Conservation (phyloP, 1,140 invertebrate species). For the Drosophila sturtevanti region DNA sequence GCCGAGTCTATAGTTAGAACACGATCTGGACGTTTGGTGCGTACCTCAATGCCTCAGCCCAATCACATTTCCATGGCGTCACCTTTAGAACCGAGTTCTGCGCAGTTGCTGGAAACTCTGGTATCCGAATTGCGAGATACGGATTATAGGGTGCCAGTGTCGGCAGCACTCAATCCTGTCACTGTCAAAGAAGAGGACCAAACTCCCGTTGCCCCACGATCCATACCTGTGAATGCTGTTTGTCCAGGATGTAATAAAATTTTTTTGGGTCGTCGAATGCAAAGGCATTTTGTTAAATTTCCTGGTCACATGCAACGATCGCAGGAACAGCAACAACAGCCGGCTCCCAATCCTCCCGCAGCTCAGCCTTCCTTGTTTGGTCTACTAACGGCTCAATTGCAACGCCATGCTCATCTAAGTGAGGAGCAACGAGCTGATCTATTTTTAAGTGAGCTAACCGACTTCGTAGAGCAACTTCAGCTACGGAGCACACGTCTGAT, state of each 20-base stretch:
- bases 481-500: conserved; percentile 74
- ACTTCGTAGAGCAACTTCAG: conserved; percentile 76
- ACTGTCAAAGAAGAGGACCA: neutral
- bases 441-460: conserved; percentile 72
- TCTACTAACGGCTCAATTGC: conserved; percentile 63
- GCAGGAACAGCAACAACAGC: conserved; percentile 9
- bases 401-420: conserved; percentile 61
- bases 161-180: conserved; percentile 12
- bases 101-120: conserved; percentile 37
- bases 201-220: conserved; percentile 14
- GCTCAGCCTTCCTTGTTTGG: conserved; percentile 52
- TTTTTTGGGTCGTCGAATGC: conserved; percentile 70
- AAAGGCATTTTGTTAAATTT: conserved; percentile 73
- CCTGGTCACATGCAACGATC: conserved; percentile 70
- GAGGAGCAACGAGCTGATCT: conserved; percentile 80
- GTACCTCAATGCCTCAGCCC: conserved; percentile 40
- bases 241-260: conserved; percentile 77
- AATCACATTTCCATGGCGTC: neutral
- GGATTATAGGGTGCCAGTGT: conserved; percentile 48
- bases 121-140: conserved; percentile 57
- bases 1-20: conserved; percentile 37
- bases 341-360: neutral
- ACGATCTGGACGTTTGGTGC: conserved; percentile 57
- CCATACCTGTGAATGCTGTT: conserved; percentile 64
- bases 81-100: conserved; percentile 27